Evolutionary conservation across 2,113 vertebrate genomes (phyloP), one percentile per base, ranked within the genome.

Genomic region (Glaucomys volans): DNA sequence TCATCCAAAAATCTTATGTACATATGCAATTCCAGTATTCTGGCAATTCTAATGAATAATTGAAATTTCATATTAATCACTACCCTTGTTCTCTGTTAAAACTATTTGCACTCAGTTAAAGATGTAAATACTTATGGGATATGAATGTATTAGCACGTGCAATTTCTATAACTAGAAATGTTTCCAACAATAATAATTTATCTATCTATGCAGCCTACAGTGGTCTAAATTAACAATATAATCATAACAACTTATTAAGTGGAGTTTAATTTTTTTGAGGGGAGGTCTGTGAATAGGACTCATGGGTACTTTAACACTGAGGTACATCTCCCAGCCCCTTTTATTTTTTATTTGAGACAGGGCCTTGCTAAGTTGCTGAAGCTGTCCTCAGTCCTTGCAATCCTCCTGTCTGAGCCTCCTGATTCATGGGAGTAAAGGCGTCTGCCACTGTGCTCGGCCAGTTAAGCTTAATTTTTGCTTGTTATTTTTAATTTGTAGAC

Each of bases 401-500:
- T 57, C 54, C 18, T 57, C 54, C 54, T 57, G 54, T 62, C 59
- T 62, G 8, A 62, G 24, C 59, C 26, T 28, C 24, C 24, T 62
- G 59, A 62, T 62, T 62, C 59, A 11, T 28, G 26, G 59, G 59
- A 62, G 22, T 62, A 62, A 26, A 62, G 24, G 8, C 59, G 28
- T 62, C 24, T 62, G 59, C 24, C 59, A 26, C 24, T 9, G 10
- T 62, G 59, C 24, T 28, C 2, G 59, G 59, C 59, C 59, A 69
- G 16, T 54, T 62, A 91, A 80, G 26, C 69, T 94, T 85, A 69
- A 83, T 86, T 91, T 95, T 91, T 86, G 18, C n/a, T 75, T 40
- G 32, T 95, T 85, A 37, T 90, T 94, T 98, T 95, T 97, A 95
- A 94, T 93, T 92, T 98, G n/a, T 97, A 99, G 98, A 92, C 69